Percentiles rank a stretch among this genome's conserved stretches.
Conservation (phyloP, 2,888 invertebrate species). For the Calliopum simillimum region DNA sequence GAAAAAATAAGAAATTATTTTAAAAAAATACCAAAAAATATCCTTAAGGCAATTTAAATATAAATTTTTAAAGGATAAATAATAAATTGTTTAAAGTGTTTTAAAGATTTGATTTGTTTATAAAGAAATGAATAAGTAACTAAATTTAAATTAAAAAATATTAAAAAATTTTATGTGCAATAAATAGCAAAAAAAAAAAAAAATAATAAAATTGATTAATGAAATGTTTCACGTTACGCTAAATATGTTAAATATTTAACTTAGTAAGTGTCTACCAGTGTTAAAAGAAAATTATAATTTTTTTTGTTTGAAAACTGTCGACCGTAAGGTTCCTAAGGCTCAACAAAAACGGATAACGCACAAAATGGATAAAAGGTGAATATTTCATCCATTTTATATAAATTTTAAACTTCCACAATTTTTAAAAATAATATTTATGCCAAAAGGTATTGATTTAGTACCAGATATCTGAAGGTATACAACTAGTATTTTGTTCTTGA, state of each 20-base stretch:
- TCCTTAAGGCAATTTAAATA: background rate
- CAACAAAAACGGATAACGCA: constrained; percentile 37
- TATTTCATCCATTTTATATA: constrained; percentile 1
- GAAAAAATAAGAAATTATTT: background rate
- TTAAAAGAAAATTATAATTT: too few species aligned
- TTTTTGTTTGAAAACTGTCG: background rate
- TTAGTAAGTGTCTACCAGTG: too few species aligned
- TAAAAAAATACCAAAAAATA: background rate
- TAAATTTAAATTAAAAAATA: constrained; percentile 19
- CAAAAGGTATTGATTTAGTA: too few species aligned
- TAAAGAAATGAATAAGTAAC: background rate
- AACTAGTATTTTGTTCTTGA: too few species aligned
- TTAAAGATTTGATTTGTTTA: background rate
- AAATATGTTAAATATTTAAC: too few species aligned
- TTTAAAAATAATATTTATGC: too few species aligned
- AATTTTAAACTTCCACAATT: background rate
- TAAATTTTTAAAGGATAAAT: background rate
- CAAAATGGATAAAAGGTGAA: constrained; percentile 46
- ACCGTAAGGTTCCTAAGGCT: background rate
- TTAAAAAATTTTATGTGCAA: background rate
- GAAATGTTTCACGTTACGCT: too few species aligned
- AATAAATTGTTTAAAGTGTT: background rate
- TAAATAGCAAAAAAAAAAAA: constrained; percentile 15
- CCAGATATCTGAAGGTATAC: too few species aligned
- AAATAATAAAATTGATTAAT: constrained; percentile 9